Base-by-base conservation (phyloP, 2,888 invertebrate genomes). In the Machimus atricapillus region DNA sequence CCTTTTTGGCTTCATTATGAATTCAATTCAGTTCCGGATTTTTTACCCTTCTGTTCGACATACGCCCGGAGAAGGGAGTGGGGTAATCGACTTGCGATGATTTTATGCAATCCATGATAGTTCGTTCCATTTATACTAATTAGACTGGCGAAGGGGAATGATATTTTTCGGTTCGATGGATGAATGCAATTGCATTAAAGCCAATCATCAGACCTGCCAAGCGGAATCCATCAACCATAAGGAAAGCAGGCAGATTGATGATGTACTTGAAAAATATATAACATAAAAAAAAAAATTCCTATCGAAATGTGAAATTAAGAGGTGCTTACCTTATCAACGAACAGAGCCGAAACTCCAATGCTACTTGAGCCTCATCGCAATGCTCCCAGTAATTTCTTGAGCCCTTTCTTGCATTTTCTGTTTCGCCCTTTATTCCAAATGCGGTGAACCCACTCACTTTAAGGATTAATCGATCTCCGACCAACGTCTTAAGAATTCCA, bases 281-380 rank as follows among this genome's bases (percentile, higher is more conserved):
- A n/a, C n/a, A n/a, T n/a, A n/a, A n/a, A n/a, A 8, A n/a, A 19
- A 46, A 34, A 16, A n/a, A 8, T 46, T 85, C 74, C 66, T 85
- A 85, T 74, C 85, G 74, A 74, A 85, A 85, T 85, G 85, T 85
- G 85, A 85, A 85, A 46, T 85, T 85, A 85, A 85, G 74, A 46
- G 85, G 37, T 74, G 74, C 85, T 85, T 85, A 73, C 40, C 74
- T 85, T 85, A 85, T 85, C 85, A 74, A n/a, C 6, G 74, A 85
- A 74, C 43, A n/a, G 46, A 6, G 46, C 27, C 19, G 19, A 27
- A 74, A 74, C 74, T 74, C 85, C 12, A 31, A 58, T 23, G 81
- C 52, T n/a, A 56, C 16, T 31, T 40, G 77, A 37, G 2, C 12
- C 56, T 14, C 9, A 43, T 31, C 58, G 9, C 56, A 9, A 12